These are phyloP conservation scores for Platycnemis pennipes DNA, from an alignment of 2,888 invertebrate genomes.

Conservation along the genomic window DNA sequence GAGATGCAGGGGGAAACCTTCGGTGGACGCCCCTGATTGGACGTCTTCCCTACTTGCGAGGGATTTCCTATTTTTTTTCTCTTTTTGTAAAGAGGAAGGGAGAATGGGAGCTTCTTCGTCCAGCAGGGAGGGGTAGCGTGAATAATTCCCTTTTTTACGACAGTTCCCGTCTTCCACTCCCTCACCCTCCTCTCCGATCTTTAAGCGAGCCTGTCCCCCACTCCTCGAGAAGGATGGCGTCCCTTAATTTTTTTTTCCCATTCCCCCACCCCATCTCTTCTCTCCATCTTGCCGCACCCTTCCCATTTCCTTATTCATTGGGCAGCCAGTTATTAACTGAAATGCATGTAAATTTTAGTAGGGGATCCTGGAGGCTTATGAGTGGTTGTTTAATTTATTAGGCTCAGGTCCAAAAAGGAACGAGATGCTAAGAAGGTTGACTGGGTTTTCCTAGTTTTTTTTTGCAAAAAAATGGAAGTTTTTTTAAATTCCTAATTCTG, in stretches of 20 bases:
- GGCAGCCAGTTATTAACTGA: slow-evolving; percentile 16
- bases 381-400: slow-evolving; percentile 21
- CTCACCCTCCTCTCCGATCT: neutral
- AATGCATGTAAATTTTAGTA: slow-evolving; percentile 19
- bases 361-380: neutral
- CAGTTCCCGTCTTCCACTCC: neutral
- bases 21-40: neutral
- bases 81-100: neutral
- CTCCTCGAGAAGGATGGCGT: neutral
- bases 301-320: slow-evolving; percentile 22
- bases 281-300: neutral
- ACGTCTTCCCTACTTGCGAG: neutral
- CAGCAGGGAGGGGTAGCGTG: neutral
- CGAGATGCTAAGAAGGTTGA: neutral
- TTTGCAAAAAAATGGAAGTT: neutral
- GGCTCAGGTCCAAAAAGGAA: neutral
- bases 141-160: slow-evolving; percentile 18
- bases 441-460: neutral
- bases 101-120: neutral
- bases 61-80: neutral
- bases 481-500: neutral
- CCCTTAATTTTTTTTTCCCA: neutral
- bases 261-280: neutral
- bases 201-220: neutral
- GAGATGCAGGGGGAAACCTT: neutral